Base-by-base conservation (phyloP, 2,113 vertebrate species). In the Eleginops maclovinus region DNA sequence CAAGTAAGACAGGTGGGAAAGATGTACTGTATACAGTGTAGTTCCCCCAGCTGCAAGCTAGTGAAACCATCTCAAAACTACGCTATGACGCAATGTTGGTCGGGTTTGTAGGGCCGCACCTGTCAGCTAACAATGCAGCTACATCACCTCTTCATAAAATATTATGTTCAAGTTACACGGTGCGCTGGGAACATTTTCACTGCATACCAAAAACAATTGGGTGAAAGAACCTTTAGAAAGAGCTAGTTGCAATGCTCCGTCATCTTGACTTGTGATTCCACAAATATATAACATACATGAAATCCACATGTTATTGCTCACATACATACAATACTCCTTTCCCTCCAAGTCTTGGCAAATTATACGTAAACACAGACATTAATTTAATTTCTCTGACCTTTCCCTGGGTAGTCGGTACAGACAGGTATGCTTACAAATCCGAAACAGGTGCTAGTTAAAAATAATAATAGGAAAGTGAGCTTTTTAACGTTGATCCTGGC, bases 141-240 rank as follows among this genome's bases (percentile, higher is more conserved):
- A 24, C 66, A 54, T 71, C 64, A 54, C 73, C 1, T 10, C 67
- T 83, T 61, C 36, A 72, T 84, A 72, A 71, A 83, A 79, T 67
- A 17, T 64, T 62, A 26, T 64, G 44, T 69, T 84, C 9, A 5
- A 8, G 36, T 26, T 41, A 14, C 54, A 3, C 12, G 4, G 40
- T 56, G 0, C 28, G 22, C 36, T 0, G 4, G 14, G 28, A 22
- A 56, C 50, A 55, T 53, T 81, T 70, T 40, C 26, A 46, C 74
- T 16, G 21, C 71, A 65, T 56, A 16, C 28, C 22, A 56, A 19
- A 75, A 60, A 43, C 40, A 55, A 46, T 1, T 0, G 47, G 58
- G 19, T n/a, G 46, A 31, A 53, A 44, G 22, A 19, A 19, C 50
- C 40, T 43, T 17, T 41, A 50, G 49, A 47, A 47, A 8, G n/a